Evolutionary conservation across 2,888 invertebrate species (phyloP).

Genomic region (Eumerus sabulonum): DNA sequence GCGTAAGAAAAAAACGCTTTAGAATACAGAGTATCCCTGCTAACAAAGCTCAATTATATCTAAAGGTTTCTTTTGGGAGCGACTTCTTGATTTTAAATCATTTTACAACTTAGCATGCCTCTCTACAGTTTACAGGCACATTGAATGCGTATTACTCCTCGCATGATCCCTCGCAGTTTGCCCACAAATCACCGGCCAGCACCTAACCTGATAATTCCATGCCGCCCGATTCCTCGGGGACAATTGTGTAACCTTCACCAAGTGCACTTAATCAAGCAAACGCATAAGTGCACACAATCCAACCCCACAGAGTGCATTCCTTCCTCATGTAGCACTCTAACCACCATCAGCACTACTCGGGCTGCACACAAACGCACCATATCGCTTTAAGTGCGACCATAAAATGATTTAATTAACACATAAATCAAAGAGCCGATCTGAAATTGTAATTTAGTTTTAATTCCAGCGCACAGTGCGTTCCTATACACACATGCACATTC

Average conservation of each 20-base stretch:
- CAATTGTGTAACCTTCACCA: constrained; percentile 50
- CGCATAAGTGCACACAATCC: constrained; percentile 50
- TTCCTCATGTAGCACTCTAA: constrained; percentile 37
- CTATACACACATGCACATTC: constrained; percentile 33
- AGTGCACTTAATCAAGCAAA: constrained; percentile 57
- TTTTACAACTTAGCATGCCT: too few species aligned
- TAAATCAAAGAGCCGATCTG: constrained; percentile 73
- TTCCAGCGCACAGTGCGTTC: constrained; percentile 68
- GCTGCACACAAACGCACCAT: constrained; percentile 56
- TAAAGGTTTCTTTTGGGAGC: too few species aligned
- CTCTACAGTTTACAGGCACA: too few species aligned
- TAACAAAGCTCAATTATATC: too few species aligned
- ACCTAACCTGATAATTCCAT: too few species aligned
- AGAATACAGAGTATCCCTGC: too few species aligned
- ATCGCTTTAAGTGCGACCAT: constrained; percentile 73
- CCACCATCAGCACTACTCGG: constrained; percentile 29
- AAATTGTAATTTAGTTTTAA: constrained; percentile 74
- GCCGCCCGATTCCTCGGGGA: constrained; percentile 26
- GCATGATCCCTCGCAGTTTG: too few species aligned
- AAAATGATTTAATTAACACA: constrained; percentile 76
- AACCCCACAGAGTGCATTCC: constrained; percentile 21
- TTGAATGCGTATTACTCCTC: too few species aligned
- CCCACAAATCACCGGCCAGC: too few species aligned
- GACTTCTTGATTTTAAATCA: too few species aligned
- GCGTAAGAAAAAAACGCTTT: too few species aligned